A percentile compares a stretch with the other conserved stretches of the same genome.
These are phyloP conservation scores for Isichthys henryi DNA, from an alignment of 2,113 vertebrate species.

Conservation along the genomic window DNA sequence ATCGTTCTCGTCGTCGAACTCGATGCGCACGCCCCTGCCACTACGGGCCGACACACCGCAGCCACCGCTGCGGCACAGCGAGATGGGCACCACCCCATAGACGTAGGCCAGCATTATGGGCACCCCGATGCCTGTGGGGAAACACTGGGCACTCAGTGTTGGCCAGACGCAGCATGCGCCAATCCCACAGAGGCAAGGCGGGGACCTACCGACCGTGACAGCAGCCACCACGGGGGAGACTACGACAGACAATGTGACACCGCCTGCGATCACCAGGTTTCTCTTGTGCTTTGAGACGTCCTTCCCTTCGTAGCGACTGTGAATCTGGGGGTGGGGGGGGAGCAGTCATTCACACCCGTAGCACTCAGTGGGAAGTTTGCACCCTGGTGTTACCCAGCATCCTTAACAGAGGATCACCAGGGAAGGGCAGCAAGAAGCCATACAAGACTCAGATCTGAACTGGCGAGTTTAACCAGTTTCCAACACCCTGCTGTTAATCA, in stretches of 20 bases:
- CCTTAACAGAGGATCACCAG: background rate
- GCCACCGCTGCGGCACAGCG: slow-evolving; percentile 91
- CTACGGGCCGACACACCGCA: slow-evolving; percentile 96
- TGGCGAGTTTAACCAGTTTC: background rate
- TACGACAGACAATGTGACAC: slow-evolving; percentile 91
- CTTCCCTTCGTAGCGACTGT: slow-evolving; percentile 96
- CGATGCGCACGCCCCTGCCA: slow-evolving; percentile 94
- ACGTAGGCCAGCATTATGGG: slow-evolving; percentile 98
- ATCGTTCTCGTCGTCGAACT: slow-evolving; percentile 97
- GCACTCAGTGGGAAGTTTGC: background rate
- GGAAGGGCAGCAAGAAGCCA: background rate
- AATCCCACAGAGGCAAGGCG: background rate
- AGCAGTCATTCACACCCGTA: background rate
- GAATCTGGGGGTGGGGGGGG: slow-evolving; percentile 65
- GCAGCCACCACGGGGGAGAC: slow-evolving; percentile 96
- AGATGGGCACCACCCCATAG: slow-evolving; percentile 96
- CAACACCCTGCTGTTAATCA: background rate
- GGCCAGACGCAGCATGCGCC: background rate
- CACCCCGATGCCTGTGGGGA: slow-evolving; percentile 82
- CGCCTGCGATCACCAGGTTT: slow-evolving; percentile 92
- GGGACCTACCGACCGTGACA: slow-evolving; percentile 88
- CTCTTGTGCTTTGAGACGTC: slow-evolving; percentile 94
- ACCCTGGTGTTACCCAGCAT: background rate
- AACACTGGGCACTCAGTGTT: background rate
- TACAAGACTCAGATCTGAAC: background rate